Conservation (phyloP, 2,888 invertebrate species). For the Hoplodrina ambigua region DNA sequence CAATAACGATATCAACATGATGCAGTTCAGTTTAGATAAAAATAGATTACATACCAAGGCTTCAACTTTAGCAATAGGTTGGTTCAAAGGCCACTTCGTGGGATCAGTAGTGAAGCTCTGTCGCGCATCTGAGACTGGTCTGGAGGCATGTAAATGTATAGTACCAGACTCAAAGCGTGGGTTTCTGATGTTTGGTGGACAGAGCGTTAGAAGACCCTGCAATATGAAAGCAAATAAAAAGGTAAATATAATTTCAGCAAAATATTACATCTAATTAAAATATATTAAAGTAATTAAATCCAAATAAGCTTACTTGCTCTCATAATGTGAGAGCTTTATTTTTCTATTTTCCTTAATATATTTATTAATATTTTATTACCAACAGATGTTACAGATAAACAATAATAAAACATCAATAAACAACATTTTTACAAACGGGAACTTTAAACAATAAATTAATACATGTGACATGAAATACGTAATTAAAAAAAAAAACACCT, state of each 20-base stretch:
- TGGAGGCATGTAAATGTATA: slow-evolving; percentile 74
- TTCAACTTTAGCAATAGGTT: slow-evolving; percentile 91
- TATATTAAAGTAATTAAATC: too few relatives aligned
- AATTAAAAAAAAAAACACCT: too few relatives aligned
- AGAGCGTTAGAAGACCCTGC: slow-evolving; percentile 87
- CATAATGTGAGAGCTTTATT: too few relatives aligned
- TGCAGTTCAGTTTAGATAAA: background rate
- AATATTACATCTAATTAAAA: too few relatives aligned
- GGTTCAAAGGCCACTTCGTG: slow-evolving; percentile 91
- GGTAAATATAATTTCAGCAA: background rate
- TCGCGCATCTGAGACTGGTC: slow-evolving; percentile 90
- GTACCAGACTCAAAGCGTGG: slow-evolving; percentile 84
- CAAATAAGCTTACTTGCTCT: too few relatives aligned
- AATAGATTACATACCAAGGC: slow-evolving; percentile 70
- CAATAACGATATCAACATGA: background rate
- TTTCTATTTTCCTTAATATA: too few relatives aligned
- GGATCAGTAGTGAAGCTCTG: slow-evolving; percentile 91
- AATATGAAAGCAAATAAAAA: slow-evolving; percentile 32
- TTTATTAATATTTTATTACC: too few relatives aligned
- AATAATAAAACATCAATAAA: too few relatives aligned
- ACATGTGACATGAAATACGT: too few relatives aligned
- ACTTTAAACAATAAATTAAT: too few relatives aligned
- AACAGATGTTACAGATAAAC: too few relatives aligned
- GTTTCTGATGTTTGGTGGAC: slow-evolving; percentile 79
- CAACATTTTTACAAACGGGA: too few relatives aligned